These are phyloP conservation scores for Xerus rutilus DNA, from an alignment of 2,797 vertebrate genomes.

Conservation along the genomic window DNA sequence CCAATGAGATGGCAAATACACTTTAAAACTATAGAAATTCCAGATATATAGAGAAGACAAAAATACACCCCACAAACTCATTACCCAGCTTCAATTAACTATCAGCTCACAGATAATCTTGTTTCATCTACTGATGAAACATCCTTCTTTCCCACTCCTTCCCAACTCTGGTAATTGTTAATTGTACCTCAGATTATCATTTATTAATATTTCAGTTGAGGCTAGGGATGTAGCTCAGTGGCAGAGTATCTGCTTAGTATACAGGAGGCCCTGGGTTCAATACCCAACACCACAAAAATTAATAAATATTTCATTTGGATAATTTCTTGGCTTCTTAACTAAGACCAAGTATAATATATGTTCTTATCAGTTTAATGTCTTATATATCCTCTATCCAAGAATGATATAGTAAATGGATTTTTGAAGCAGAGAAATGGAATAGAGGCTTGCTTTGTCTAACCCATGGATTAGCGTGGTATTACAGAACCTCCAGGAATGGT, in stretches of 20 bases:
- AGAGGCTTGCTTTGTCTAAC: neutral
- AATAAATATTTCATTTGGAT: neutral
- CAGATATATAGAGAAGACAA: neutral
- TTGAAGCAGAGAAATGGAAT: neutral
- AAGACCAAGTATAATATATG: neutral
- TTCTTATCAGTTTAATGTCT: neutral
- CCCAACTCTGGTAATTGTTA: neutral
- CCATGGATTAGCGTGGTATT: neutral
- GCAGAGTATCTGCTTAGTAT: neutral
- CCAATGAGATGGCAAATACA: neutral
- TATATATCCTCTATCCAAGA: neutral
- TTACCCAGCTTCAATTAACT: neutral
- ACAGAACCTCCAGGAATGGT: neutral
- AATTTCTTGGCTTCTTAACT: neutral
- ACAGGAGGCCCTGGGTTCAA: neutral
- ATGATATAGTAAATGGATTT: too few species aligned
- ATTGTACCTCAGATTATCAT: neutral
- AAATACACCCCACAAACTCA: neutral
- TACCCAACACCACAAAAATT: neutral
- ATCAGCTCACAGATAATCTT: neutral
- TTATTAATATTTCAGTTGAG: neutral
- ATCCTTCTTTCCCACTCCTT: neutral
- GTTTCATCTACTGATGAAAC: neutral
- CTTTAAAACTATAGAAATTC: constrained; percentile 5
- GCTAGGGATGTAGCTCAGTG: neutral